Evolutionary conservation across 2,888 invertebrate species (phyloP), one percentile per base, ranked within the genome.

Genomic region (Epistrophe grossulariae): DNA sequence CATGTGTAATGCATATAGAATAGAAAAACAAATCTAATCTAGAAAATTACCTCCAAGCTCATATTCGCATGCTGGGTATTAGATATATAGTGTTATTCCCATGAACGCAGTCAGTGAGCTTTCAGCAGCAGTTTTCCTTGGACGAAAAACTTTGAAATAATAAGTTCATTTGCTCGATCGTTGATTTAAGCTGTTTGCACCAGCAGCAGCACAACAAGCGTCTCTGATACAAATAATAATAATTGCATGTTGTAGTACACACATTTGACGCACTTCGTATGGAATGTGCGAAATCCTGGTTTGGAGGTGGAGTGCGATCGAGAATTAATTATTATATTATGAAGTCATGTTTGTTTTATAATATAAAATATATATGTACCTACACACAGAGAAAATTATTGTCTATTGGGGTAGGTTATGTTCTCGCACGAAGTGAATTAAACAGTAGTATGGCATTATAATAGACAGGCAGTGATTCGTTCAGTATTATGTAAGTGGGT

Each of bases 71-170:
- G 60, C 60, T 71, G 50, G 13, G 24, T n/a, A 52, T 52, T 50
- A 24, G 9, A 2, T 24, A 2, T 24, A 15, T n/a, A 55, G 28
- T 19, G 60, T 38, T 57, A 45, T 87, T 87, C 87, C 87, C 87
- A 87, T 87, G 87, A 87, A 87, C 83, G 87, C 87, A 87, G 87
- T 87, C 87, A 87, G 87, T 87, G 87, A 87, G 87, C 87, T 87
- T 87, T 87, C 74, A 83, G 87, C 72, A 72, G 87, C 72, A 72
- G 87, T 87, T 87, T 87, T 83, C 87, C 87, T 87, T 87, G 87
- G 50, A 87, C 87, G 87, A 79, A 87, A 87, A 83, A 87, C 87
- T 87, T 87, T 87, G 87, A 83, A 87, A 83, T 79, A 83, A 87
- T 87, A 87, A 83, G 87, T 87, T 87, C 87, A 87, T 79, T 79